phyloP scores from a whole-genome alignment of 2,797 vertebrate genomes.

The Anniella stebbinsi region DNA sequence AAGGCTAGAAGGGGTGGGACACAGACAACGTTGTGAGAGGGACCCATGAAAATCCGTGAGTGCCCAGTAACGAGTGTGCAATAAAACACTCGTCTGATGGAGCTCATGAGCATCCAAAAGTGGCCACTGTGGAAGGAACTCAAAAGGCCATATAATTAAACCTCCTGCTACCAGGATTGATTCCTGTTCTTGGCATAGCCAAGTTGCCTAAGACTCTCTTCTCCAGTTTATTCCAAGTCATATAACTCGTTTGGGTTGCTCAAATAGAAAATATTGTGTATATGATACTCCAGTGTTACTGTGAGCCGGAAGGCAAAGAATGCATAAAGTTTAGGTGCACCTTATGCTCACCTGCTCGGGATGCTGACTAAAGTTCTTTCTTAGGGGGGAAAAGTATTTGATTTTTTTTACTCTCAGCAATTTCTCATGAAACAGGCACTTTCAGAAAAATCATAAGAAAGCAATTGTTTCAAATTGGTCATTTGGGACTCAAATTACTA shows the following conservation, averaged over 20 bases:
- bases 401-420: conserved; percentile 69
- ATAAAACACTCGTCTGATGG: too few species aligned
- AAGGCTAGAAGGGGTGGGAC: too few species aligned
- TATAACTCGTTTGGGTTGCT: not conserved
- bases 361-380: conserved; percentile 68
- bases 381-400: conserved; percentile 54
- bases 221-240: not conserved
- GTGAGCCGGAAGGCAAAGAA: not conserved
- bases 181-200: not conserved
- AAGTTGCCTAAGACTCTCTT: not conserved
- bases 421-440: conserved; percentile 78
- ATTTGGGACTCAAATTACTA: conserved; percentile 81
- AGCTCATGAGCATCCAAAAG: not conserved
- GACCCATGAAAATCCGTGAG: too few species aligned
- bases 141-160: not conserved
- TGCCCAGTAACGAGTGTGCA: too few species aligned
- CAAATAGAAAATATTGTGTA: conserved; percentile 6
- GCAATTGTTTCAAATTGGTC: conserved; percentile 79
- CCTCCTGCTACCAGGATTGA: not conserved
- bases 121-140: too few species aligned
- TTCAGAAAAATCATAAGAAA: conserved; percentile 81
- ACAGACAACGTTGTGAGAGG: too few species aligned
- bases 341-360: conserved; percentile 38
- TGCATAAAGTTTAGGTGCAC: conserved; percentile 56
- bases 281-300: conserved; percentile 46